phyloP scores from a whole-genome alignment of 2,113 vertebrate genomes.

The Siniperca chuatsi region DNA sequence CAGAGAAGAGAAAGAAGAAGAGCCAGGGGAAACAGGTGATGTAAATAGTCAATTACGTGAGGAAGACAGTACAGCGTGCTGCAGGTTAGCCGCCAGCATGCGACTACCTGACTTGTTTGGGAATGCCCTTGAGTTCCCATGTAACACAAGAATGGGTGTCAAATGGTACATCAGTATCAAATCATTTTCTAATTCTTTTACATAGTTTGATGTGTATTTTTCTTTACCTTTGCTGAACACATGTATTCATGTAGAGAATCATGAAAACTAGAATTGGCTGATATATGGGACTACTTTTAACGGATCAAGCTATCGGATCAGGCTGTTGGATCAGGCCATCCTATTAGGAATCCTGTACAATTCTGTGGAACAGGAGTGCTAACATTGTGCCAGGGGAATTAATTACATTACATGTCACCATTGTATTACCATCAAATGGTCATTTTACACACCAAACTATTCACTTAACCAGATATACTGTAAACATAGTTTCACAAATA shows the following conservation, averaged over 20 bases:
- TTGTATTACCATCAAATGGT: neutral
- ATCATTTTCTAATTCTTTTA: neutral
- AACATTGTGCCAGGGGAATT: neutral
- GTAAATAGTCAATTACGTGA: no score
- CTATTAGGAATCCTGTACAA: neutral
- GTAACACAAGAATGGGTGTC: neutral
- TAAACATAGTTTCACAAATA: neutral
- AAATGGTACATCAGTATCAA: neutral
- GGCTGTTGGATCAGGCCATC: neutral
- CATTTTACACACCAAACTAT: neutral
- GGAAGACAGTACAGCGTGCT: no score
- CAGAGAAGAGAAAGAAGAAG: no score
- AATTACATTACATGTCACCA: neutral
- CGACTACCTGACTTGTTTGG: no score
- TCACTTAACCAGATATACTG: neutral
- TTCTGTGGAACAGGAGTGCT: neutral
- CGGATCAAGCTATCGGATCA: neutral
- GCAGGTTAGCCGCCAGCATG: no score
- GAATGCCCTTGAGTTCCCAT: slow-evolving; percentile 7
- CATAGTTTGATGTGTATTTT: neutral
- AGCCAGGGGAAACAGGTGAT: no score
- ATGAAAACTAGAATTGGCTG: neutral
- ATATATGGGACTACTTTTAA: neutral
- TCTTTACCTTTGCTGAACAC: neutral
- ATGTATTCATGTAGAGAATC: neutral